Evolutionary conservation across 2,888 invertebrate genomes (phyloP), one percentile per base, ranked within the genome.

Genomic region (Pseudolycoriella hygida): DNA sequence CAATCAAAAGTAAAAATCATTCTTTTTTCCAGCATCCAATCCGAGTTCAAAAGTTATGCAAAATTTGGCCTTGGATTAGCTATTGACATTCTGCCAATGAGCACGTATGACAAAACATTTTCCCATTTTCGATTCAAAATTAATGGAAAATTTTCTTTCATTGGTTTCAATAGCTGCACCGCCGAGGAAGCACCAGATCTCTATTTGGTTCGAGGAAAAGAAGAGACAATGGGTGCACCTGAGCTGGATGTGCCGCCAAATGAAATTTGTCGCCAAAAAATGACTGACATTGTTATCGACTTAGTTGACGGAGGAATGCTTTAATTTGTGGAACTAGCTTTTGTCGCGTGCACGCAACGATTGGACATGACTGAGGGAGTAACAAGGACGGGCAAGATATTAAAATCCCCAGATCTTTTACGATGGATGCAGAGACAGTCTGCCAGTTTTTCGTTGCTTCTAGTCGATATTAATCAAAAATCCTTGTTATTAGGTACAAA

Each of bases 121-220:
- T n/a, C n/a, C n/a, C n/a, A n/a, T n/a, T n/a, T n/a, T n/a, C n/a
- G n/a, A 18, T 17, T 38, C 14, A 14, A 4, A 38, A 4, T 38
- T 11, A 15, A 38, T 5, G 10, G 2, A 12, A 25, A 25, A 3
- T 14, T 42, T 43, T 6, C 38, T 25, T 25, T 25, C 1, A 25
- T 6, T 8, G 8, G 25, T 25, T 25, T 25, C 1, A 25, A 25
- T 8, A 25, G 25, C 8, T 80, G 80, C 48, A 73, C 77, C 43
- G 76, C 78, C 42, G 71, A 76, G 45, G 77, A 80, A 55, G 81
- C 81, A 1, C 81, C 80, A 0, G 79, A 80, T 55, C 61, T 81
- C 48, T 80, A 80, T 54, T 60, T 65, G 43, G 59, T 53, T 12
- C 55, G 56, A 19, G 58, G 60, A 34, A 53, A 53, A 10, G 55